Conservation (phyloP, 2,797 vertebrate genomes). For the Myripristis jacobus region DNA sequence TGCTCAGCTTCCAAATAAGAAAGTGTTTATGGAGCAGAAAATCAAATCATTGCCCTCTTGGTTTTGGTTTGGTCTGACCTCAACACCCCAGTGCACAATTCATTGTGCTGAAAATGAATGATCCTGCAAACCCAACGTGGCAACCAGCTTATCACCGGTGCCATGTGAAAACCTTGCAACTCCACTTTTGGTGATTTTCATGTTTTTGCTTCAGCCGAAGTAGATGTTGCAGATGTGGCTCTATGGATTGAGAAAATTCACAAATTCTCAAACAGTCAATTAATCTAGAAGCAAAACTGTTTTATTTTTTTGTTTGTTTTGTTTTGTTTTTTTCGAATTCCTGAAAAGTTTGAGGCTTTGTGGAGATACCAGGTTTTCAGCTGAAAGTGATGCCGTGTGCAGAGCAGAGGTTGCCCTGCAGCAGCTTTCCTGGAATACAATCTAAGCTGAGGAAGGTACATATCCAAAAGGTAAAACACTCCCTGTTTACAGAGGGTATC, state of each 20-base stretch:
- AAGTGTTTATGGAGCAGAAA: slow-evolving; percentile 84
- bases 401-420: slow-evolving; percentile 51
- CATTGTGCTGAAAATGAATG: slow-evolving; percentile 76
- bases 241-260: neutral
- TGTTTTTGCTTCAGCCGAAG: neutral
- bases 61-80: slow-evolving; percentile 74
- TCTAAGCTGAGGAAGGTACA: slow-evolving; percentile 60
- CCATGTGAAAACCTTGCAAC: slow-evolving; percentile 38
- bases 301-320: too few species aligned
- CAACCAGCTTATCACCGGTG: slow-evolving; percentile 46
- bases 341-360: neutral
- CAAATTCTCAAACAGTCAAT: neutral
- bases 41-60: slow-evolving; percentile 79
- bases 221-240: neutral
- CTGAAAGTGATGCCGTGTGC: slow-evolving; percentile 19
- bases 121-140: slow-evolving; percentile 56
- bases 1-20: slow-evolving; percentile 76
- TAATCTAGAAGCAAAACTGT: too few species aligned
- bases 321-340: too few species aligned
- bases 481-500: slow-evolving; percentile 60
- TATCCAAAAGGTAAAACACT: slow-evolving; percentile 70
- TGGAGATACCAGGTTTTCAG: slow-evolving; percentile 10
- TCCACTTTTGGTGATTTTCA: slow-evolving; percentile 21
- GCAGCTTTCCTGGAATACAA: slow-evolving; percentile 61
- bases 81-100: slow-evolving; percentile 71